Percentiles rank a stretch among this genome's conserved stretches.
phyloP scores from a whole-genome alignment of 2,113 vertebrate genomes.

The Mobula hypostoma region DNA sequence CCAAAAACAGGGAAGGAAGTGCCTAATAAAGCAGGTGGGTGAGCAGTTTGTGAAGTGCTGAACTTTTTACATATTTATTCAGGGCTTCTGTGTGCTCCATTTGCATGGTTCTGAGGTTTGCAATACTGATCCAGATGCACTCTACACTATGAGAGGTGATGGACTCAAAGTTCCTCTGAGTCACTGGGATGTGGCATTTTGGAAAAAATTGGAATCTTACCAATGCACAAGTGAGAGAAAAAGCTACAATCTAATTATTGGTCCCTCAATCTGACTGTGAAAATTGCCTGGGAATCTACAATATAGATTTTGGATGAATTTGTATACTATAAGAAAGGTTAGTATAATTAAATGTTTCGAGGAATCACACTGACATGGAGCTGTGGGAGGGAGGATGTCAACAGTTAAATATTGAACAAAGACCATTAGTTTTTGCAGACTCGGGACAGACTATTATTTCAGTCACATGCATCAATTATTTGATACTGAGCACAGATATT shows the following conservation, averaged over 20 bases:
- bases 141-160: too few species aligned
- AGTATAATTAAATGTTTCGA: not conserved
- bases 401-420: not conserved
- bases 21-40: too few species aligned
- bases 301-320: too few species aligned
- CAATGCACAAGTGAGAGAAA: not conserved
- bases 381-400: not conserved
- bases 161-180: too few species aligned
- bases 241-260: not conserved
- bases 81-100: too few species aligned
- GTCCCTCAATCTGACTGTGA: not conserved
- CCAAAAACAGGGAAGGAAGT: too few species aligned
- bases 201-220: too few species aligned
- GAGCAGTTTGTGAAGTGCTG: too few species aligned
- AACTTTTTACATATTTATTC: too few species aligned
- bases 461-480: not conserved
- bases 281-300: not conserved
- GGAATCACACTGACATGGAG: not conserved
- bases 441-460: not conserved
- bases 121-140: too few species aligned
- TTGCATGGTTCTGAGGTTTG: too few species aligned
- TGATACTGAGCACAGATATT: not conserved
- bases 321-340: not conserved
- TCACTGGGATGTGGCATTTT: too few species aligned
- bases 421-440: not conserved